Evolutionary conservation across 2,797 vertebrate species (phyloP).

Genomic region (Neoniphon sammara): DNA sequence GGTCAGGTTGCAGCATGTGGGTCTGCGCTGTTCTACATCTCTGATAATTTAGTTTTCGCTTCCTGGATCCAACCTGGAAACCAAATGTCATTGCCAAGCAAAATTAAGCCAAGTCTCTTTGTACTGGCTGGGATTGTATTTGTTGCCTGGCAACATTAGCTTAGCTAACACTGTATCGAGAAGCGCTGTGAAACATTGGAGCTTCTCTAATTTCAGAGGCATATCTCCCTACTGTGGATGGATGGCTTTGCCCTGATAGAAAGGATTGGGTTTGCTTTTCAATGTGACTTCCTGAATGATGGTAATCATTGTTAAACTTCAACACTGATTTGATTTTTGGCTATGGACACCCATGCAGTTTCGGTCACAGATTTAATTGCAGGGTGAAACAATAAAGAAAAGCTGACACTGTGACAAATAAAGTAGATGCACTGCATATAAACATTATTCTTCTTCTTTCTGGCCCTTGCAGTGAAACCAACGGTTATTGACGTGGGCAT

Average conservation of each 20-base stretch:
- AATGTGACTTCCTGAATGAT: conserved; percentile 49
- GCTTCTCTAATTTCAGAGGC: conserved; percentile 35
- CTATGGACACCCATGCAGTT: background rate
- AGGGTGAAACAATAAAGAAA: conserved; percentile 18
- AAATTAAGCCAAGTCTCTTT: conserved; percentile 46
- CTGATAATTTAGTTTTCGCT: conserved; percentile 21
- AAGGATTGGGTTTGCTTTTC: conserved; percentile 10
- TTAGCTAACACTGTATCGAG: conserved; percentile 17
- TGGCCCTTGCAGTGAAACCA: conserved; percentile 89
- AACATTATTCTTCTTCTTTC: conserved; percentile 48
- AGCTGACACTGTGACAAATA: conserved; percentile 19
- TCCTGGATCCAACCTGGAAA: conserved; percentile 4
- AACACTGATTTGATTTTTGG: conserved; percentile 29
- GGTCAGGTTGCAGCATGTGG: background rate
- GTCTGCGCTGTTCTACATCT: conserved; percentile 8
- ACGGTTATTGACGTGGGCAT: conserved; percentile 96
- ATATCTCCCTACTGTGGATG: conserved; percentile 2
- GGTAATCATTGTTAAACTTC: conserved; percentile 24
- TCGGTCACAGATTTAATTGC: background rate
- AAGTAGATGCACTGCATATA: background rate
- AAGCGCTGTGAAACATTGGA: conserved; percentile 15
- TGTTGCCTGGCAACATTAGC: conserved; percentile 54
- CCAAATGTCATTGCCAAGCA: conserved; percentile 46
- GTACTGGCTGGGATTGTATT: conserved; percentile 58
- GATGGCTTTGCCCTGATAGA: conserved; percentile 12